Evolutionary conservation across 2,797 vertebrate genomes (phyloP), one percentile per base, ranked within the genome.

Genomic region (Odontamblyopus rebecca): DNA sequence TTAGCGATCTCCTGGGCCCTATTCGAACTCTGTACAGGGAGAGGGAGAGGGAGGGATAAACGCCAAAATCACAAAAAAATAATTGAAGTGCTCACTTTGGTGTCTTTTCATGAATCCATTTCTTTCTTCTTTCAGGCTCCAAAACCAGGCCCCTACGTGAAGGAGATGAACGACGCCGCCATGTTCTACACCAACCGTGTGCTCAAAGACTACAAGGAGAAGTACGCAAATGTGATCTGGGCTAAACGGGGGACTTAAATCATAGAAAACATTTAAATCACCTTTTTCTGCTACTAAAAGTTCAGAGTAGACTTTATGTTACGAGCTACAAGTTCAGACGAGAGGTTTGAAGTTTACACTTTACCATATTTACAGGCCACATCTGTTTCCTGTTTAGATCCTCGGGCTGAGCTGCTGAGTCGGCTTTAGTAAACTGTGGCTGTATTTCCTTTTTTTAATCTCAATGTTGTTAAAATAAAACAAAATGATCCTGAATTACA

Each of bases 181-280:
- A 96, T 92, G 94, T 99, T 99, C 90, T 99, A 99, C 83, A 97
- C 96, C 92, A 99, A 99, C 85, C 90, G 98, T 69, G 96, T 99
- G 77, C 96, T 99, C 71, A 99, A 99, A 93, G 98, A 99, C 30
- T 99, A 91, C 92, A 99, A 96, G 92, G 98, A 98, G 62, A 96
- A 95, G 98, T 94, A 65, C 35, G 35, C 8, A 8, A 8, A 38
- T 38, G 35, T 38, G 35, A 38, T 0, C 32, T 27, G 6, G 53
- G 7, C 5, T 18, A 23, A 18, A 54, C 18, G 2, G 5, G 51
- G 4, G 18, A n/a, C 54, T 56, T 56, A 56, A n/a, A 56, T 30
- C 54, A 19, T 53, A 15, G n/a, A 38, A 38, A 9, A 38, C 8
- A 8, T 38, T 38, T 0, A 38, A 38, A 35, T 35, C 32, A 35